A percentile compares a stretch with the other conserved stretches of the same genome.
Evolutionary conservation across 2,113 vertebrate species (phyloP).

Genomic region (Prionailurus viverrinus): DNA sequence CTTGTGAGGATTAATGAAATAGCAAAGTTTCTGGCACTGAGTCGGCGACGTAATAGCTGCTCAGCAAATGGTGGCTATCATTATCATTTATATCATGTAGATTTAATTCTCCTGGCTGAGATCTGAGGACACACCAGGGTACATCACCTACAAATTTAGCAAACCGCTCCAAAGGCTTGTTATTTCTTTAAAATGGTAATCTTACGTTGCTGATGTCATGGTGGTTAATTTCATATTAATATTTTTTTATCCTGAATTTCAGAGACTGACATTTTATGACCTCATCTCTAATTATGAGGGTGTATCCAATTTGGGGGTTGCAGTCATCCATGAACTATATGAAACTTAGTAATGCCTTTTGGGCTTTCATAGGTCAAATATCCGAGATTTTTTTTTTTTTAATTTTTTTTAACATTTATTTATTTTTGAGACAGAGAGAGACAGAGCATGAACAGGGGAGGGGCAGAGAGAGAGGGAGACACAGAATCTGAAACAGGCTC

Average conservation of each 20-base stretch:
- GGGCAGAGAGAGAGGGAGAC: too few species aligned
- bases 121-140: neutral
- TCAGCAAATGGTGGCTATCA: neutral
- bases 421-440: too few species aligned
- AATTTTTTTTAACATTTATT: too few species aligned
- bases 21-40: neutral
- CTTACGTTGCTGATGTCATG: neutral
- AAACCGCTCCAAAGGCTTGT: neutral
- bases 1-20: neutral
- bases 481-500: too few species aligned
- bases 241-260: constrained; percentile 63
- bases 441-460: too few species aligned
- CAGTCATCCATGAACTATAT: neutral
- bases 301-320: constrained; percentile 1
- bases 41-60: neutral
- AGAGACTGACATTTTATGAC: constrained; percentile 39
- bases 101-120: constrained; percentile 25
- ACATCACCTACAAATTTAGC: neutral
- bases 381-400: constrained; percentile 58
- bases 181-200: constrained; percentile 36
- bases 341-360: constrained; percentile 67
- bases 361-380: constrained; percentile 65
- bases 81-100: neutral
- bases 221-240: constrained; percentile 19
- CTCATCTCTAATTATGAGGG: constrained; percentile 21